Evolutionary conservation across 2,888 invertebrate genomes (phyloP).

Genomic region (Junonia oenone): DNA sequence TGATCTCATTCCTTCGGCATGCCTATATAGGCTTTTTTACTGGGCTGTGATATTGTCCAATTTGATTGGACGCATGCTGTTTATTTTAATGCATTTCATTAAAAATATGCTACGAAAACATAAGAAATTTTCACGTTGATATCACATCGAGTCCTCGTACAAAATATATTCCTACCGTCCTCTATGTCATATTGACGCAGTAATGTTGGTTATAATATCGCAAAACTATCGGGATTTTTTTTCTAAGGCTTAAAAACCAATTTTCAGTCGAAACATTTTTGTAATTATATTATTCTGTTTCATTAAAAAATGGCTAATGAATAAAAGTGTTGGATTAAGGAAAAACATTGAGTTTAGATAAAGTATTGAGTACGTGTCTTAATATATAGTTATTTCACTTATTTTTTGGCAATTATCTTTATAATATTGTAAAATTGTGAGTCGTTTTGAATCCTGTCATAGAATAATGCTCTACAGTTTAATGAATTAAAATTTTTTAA

Average conservation of each 20-base stretch:
- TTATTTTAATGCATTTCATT: background rate
- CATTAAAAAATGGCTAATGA: background rate
- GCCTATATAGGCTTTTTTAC: slow-evolving; percentile 2
- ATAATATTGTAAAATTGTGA: no score
- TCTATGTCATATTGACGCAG: background rate
- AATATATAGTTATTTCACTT: no score
- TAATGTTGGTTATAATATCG: background rate
- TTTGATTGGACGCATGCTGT: background rate
- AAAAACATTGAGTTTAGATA: no score
- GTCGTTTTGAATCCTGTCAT: background rate
- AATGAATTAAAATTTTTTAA: no score
- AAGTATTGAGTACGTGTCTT: no score
- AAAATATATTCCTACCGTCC: background rate
- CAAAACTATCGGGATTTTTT: no score
- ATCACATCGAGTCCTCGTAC: background rate
- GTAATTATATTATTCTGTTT: background rate
- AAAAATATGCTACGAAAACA: background rate
- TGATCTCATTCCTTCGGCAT: slow-evolving; percentile 9
- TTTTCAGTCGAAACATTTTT: background rate
- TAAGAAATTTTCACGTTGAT: background rate
- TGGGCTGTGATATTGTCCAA: slow-evolving; percentile 13
- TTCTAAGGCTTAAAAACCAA: no score
- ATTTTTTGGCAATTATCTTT: no score
- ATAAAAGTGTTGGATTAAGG: background rate
- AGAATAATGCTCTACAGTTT: background rate